A percentile compares a stretch with the other conserved stretches of the same genome.
phyloP scores from a whole-genome alignment of 2,113 vertebrate species.

The Lichenostomus cassidix region DNA sequence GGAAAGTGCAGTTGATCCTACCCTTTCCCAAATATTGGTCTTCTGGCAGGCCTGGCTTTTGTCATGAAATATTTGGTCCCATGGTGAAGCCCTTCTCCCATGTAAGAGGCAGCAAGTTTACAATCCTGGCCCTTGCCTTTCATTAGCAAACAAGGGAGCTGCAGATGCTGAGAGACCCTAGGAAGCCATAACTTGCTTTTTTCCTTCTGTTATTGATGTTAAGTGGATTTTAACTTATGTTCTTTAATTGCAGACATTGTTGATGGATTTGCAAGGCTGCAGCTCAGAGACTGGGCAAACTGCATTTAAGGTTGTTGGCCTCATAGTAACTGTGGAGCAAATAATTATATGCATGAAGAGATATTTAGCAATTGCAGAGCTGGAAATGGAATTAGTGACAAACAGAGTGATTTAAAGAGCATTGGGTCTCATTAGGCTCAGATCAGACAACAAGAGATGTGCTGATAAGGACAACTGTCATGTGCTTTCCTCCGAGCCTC shows the following conservation, averaged over 20 bases:
- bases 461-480: neutral
- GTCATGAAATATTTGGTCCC: neutral
- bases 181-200: neutral
- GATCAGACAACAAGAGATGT: neutral
- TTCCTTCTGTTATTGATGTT: neutral
- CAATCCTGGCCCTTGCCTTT: neutral
- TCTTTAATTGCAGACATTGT: neutral
- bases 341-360: neutral
- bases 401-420: neutral
- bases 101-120: neutral
- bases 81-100: rapidly evolving
- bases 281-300: neutral
- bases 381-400: neutral
- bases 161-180: neutral
- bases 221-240: neutral
- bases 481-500: rapidly evolving
- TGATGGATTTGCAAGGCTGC: neutral
- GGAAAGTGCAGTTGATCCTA: neutral
- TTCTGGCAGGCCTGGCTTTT: neutral
- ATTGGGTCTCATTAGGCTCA: neutral
- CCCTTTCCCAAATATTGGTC: rapidly evolving
- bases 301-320: neutral
- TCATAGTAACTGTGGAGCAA: neutral
- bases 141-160: neutral
- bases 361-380: neutral